phyloP scores from a whole-genome alignment of 2,797 vertebrate species.

The Eutrigla gurnardus region DNA sequence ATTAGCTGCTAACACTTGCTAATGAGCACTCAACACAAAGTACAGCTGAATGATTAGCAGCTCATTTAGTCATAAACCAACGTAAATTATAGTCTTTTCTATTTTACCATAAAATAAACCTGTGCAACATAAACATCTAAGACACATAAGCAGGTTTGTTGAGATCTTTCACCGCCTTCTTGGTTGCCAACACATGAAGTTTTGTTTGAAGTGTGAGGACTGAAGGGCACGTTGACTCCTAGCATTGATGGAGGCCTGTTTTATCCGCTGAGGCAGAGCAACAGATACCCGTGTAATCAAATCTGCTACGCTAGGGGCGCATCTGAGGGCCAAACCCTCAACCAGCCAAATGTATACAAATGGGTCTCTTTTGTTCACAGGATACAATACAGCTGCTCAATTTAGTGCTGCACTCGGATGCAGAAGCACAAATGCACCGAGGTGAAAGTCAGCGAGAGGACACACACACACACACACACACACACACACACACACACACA shows the following conservation, averaged over 20 bases:
- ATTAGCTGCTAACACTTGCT: neutral
- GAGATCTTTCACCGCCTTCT: slow-evolving; percentile 3
- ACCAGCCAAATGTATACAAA: slow-evolving; percentile 81
- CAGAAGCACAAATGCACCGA: slow-evolving; percentile 42
- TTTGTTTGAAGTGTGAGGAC: slow-evolving; percentile 59
- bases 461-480: slow-evolving; percentile 21
- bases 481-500: slow-evolving; percentile 11
- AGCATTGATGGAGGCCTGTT: slow-evolving; percentile 69
- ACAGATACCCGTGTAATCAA: slow-evolving; percentile 80
- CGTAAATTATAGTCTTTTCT: neutral
- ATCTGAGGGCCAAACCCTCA: slow-evolving; percentile 69
- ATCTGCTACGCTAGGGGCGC: slow-evolving; percentile 69
- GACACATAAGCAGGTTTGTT: slow-evolving; percentile 19
- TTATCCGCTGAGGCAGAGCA: slow-evolving; percentile 75
- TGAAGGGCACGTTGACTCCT: slow-evolving; percentile 59
- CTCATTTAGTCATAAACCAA: neutral
- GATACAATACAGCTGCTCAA: slow-evolving; percentile 77
- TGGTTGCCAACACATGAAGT: slow-evolving; percentile 36
- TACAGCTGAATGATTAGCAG: neutral
- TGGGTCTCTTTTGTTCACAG: slow-evolving; percentile 74
- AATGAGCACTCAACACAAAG: neutral
- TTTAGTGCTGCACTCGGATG: slow-evolving; percentile 62
- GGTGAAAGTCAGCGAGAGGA: slow-evolving; percentile 32
- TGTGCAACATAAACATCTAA: slow-evolving; percentile 13
- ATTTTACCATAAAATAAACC: neutral